These are phyloP conservation scores for Drosophila pruinosa DNA, from an alignment of 1,140 invertebrate species.

Conservation along the genomic window DNA sequence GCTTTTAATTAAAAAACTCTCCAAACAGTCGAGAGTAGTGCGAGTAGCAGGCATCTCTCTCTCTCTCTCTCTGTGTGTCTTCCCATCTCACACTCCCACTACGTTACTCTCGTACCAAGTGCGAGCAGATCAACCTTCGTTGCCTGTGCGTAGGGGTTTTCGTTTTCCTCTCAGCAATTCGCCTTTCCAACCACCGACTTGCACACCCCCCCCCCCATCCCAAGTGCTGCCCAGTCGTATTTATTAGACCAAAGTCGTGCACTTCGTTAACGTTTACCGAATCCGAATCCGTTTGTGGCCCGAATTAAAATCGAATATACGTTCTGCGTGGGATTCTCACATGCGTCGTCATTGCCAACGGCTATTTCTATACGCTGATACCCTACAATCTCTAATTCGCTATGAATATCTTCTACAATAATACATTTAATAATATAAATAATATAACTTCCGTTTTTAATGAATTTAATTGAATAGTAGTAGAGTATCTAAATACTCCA, in stretches of 20 bases:
- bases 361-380: constrained; percentile 10
- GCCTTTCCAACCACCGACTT: neutral
- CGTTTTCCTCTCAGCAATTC: constrained; percentile 37
- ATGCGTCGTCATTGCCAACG: constrained; percentile 34
- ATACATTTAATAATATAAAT: neutral
- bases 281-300: constrained; percentile 34
- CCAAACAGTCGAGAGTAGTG: constrained; percentile 23
- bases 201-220: neutral
- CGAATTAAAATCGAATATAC: constrained; percentile 45
- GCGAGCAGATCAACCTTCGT: constrained; percentile 61
- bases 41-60: constrained; percentile 14
- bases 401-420: neutral
- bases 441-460: neutral
- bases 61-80: constrained; percentile 1
- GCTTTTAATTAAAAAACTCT: constrained; percentile 76
- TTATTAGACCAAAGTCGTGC: constrained; percentile 79
- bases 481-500: neutral
- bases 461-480: neutral
- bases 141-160: constrained; percentile 72
- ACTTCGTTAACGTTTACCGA: constrained; percentile 74
- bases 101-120: constrained; percentile 17
- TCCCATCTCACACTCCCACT: neutral
- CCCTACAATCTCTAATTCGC: neutral
- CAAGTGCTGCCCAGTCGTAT: constrained; percentile 13
- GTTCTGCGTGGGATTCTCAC: constrained; percentile 78